Evolutionary conservation across 2,888 invertebrate genomes (phyloP), one percentile per base, ranked within the genome.

Genomic region (Formica aserva): DNA sequence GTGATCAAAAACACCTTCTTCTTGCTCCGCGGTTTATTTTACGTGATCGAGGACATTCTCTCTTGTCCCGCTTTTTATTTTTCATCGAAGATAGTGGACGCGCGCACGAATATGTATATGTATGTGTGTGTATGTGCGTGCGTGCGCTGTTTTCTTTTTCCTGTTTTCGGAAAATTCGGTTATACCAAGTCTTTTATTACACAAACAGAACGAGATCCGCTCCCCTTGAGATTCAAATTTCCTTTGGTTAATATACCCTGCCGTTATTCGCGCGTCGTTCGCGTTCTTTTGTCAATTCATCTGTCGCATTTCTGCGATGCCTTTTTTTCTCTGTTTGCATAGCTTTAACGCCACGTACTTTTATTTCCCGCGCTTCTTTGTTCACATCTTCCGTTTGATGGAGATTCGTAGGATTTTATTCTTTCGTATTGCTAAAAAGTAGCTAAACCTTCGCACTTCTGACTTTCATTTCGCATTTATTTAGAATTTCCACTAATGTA

Each of bases 131-230:
- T 60, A n/a, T 35, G 22, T 35, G 22, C 13, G 35, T 65, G 60
- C 13, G 52, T 8, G 52, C 22, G 15, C n/a, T 38, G 26, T 41
- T 57, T 45, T 22, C 6, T 32, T 26, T 48, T 38, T 32, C 32
- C 22, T 60, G 8, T 41, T 57, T 55, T 55, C 26, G 29, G 13
- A 15, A n/a, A 67, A 55, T 52, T 52, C 45, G 60, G 55, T 67
- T 78, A 80, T 45, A 62, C 11, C 35, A 45, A 60, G 26, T 45
- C 57, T 82, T 41, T 67, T 60, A 55, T 77, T 66, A 55, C 76
- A 55, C 38, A 38, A 55, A 9, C 22, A 1, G 15, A 41, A 62
- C 63, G 22, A 52, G n/a, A 66, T 8, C 38, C 62, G n/a, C 52
- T 62, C 29, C 29, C 52, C 66, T 38, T 26, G 66, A 18, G 38